These are phyloP conservation scores for Spheniscus humboldti DNA, from an alignment of 2,797 vertebrate genomes.

Conservation along the genomic window DNA sequence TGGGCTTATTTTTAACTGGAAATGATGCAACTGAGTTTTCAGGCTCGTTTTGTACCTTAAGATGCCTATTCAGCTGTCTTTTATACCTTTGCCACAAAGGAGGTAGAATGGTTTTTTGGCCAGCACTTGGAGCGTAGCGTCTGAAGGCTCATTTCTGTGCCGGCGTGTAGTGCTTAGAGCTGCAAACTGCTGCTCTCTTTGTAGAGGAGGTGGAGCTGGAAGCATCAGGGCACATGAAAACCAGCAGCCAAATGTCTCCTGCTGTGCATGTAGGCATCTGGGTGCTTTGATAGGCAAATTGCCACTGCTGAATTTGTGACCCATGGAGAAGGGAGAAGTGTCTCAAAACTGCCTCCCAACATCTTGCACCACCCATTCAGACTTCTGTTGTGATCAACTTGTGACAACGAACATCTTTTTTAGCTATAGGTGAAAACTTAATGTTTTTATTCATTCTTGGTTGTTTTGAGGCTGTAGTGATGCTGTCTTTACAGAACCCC, in stretches of 20 bases:
- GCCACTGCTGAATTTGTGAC: neutral
- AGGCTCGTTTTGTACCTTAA: neutral
- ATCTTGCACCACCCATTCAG: neutral
- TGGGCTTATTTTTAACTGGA: neutral
- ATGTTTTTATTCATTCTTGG: neutral
- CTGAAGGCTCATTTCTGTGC: neutral
- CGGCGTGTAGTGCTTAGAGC: neutral
- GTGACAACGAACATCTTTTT: fast-evolving
- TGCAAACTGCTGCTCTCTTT: neutral
- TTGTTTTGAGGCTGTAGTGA: neutral
- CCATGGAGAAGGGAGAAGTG: too few relatives aligned
- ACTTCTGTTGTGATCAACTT: fast-evolving
- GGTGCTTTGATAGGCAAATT: neutral
- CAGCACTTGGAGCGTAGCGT: neutral
- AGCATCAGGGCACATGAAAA: neutral
- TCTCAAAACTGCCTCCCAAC: neutral
- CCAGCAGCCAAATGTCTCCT: neutral
- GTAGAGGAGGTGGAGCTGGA: neutral
- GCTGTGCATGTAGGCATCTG: fast-evolving
- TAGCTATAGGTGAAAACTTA: neutral
- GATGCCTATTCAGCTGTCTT: neutral
- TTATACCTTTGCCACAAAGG: neutral
- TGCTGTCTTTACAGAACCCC: neutral
- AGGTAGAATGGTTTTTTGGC: neutral
- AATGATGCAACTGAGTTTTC: neutral